Percentiles rank a stretch among this genome's conserved stretches.
Conservation (phyloP, 2,113 vertebrate genomes). For the Austrofundulus limnaeus region DNA sequence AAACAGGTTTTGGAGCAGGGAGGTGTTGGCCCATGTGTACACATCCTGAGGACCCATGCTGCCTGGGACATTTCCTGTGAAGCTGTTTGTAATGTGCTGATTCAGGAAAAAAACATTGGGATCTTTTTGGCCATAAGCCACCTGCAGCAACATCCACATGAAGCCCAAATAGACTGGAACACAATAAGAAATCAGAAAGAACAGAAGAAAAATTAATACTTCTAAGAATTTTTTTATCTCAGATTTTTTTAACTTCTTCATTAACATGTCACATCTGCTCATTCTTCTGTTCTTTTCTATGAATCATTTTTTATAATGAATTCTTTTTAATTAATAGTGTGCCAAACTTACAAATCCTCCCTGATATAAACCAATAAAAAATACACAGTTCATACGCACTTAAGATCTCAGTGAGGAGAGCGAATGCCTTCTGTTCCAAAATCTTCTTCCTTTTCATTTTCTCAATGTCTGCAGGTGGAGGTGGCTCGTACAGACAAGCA, state of each 20-base stretch:
- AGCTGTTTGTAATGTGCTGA: conserved; percentile 86
- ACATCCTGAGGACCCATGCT: conserved; percentile 80
- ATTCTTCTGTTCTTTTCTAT: too few relatives aligned
- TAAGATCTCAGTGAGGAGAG: conserved; percentile 87
- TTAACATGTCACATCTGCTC: not conserved
- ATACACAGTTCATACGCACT: conserved; percentile 67
- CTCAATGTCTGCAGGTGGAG: conserved; percentile 80
- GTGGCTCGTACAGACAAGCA: conserved; percentile 82
- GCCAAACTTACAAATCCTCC: too few relatives aligned
- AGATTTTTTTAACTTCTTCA: not conserved
- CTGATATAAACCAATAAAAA: too few relatives aligned
- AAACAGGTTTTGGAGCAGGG: conserved; percentile 84
- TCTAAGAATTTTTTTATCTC: too few relatives aligned
- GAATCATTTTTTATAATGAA: too few relatives aligned
- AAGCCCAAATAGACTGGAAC: conserved; percentile 86
- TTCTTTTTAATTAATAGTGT: too few relatives aligned
- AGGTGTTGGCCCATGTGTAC: conserved; percentile 85
- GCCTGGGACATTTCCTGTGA: conserved; percentile 66
- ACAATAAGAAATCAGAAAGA: not conserved
- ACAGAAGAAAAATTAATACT: too few relatives aligned
- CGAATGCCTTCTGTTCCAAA: conserved; percentile 88
- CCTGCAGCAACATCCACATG: conserved; percentile 90
- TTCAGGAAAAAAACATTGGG: conserved; percentile 87
- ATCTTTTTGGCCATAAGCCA: conserved; percentile 88
- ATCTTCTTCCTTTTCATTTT: conserved; percentile 83